phyloP scores from a whole-genome alignment of 2,888 invertebrate species.

The Helicoverpa assulta region DNA sequence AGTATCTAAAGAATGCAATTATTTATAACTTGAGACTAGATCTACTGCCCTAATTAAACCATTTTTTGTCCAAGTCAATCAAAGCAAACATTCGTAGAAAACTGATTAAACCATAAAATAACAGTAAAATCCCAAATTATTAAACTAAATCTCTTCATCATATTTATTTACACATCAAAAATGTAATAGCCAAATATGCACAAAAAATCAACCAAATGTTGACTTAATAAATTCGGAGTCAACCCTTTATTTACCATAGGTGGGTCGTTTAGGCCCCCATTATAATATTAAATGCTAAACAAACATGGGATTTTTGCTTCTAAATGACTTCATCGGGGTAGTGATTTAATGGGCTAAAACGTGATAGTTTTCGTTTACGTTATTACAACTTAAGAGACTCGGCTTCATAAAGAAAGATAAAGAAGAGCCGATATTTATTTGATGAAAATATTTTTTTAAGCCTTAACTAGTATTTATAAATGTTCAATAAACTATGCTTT shows the following conservation, averaged over 20 bases:
- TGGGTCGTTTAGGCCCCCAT: conserved; percentile 83
- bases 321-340: conserved; percentile 83
- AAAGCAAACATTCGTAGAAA: not conserved
- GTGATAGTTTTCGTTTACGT: conserved; percentile 62
- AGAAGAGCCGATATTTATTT: too few species aligned
- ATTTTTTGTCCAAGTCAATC: not conserved
- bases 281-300: conserved; percentile 89
- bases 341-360: conserved; percentile 62
- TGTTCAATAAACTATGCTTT: too few species aligned
- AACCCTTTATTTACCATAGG: conserved; percentile 87
- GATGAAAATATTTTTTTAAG: too few species aligned
- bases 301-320: conserved; percentile 83
- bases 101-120: conserved; percentile 21
- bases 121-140: conserved; percentile 33
- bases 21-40: too few species aligned
- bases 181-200: conserved; percentile 74
- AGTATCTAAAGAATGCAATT: too few species aligned
- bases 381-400: conserved; percentile 12
- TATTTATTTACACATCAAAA: conserved; percentile 73
- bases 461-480: too few species aligned
- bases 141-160: conserved; percentile 38
- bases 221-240: conserved; percentile 79
- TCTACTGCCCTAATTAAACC: too few species aligned
- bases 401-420: too few species aligned
- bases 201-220: conserved; percentile 77